A percentile compares a stretch with the other conserved stretches of the same genome.
Evolutionary conservation across 2,888 invertebrate species (phyloP).

Genomic region (Dryocosmus kuriphilus): DNA sequence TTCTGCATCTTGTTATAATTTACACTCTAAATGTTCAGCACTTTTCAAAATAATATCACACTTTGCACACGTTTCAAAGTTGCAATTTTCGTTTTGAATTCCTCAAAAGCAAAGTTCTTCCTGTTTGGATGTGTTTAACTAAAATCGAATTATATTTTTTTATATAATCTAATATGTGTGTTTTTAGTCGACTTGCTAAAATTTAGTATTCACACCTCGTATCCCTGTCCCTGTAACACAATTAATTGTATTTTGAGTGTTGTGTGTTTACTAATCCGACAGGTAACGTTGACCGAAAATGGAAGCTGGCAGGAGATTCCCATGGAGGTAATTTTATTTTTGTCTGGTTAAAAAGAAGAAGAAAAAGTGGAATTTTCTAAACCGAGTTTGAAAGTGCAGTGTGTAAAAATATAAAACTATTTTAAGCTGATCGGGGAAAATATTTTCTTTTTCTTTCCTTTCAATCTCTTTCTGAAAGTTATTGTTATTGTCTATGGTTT

Average conservation of each 20-base stretch:
- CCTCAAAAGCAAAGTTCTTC: not conserved
- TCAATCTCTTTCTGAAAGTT: constrained; percentile 37
- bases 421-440: constrained; percentile 29
- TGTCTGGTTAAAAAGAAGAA: not conserved
- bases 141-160: not conserved
- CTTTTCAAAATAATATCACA: not conserved
- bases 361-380: not conserved
- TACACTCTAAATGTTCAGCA: not conserved
- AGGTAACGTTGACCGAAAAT: constrained; percentile 77
- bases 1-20: too few relatives aligned
- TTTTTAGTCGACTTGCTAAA: not conserved
- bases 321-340: constrained; percentile 69
- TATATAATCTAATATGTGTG: not conserved
- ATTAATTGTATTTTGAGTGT: constrained; percentile 51
- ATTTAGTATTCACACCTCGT: not conserved
- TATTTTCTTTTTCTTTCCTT: constrained; percentile 44
- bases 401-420: constrained; percentile 16
- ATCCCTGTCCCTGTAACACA: constrained; percentile 34
- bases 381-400: not conserved
- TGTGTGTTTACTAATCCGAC: constrained; percentile 73
- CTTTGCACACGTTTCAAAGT: not conserved
- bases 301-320: constrained; percentile 78
- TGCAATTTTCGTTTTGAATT: not conserved
- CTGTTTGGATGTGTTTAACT: not conserved
- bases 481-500: not conserved